Conservation (phyloP, 1,140 invertebrate species). For the Drosophila grimshawi region DNA sequence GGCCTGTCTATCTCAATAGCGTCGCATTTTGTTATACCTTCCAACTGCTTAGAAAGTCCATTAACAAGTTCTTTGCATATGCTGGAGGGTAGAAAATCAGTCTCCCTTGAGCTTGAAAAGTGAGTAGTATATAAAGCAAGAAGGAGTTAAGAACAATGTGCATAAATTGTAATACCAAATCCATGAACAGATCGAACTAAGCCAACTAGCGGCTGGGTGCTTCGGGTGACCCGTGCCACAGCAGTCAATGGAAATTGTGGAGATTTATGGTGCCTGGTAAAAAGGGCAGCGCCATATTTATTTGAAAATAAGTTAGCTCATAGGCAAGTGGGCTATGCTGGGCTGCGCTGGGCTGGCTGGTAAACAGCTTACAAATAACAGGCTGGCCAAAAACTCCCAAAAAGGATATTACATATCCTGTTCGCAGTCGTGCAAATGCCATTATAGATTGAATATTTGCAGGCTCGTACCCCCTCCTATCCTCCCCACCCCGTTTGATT, state of each 20-base stretch:
- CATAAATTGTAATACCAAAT: constrained; percentile 72
- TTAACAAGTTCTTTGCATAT: constrained; percentile 50
- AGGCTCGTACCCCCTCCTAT: neutral
- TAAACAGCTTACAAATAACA: constrained; percentile 41
- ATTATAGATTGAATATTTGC: constrained; percentile 80
- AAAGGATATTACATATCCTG: constrained; percentile 81
- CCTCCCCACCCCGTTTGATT: constrained; percentile 51
- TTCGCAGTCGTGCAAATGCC: constrained; percentile 76
- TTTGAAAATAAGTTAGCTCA: constrained; percentile 69
- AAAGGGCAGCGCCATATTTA: constrained; percentile 67
- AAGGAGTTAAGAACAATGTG: constrained; percentile 55
- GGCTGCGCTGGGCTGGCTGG: neutral
- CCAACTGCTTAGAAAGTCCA: constrained; percentile 32
- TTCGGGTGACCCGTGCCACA: constrained; percentile 7
- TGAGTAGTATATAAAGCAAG: constrained; percentile 62
- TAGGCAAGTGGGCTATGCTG: constrained; percentile 45
- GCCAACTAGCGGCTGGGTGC: constrained; percentile 15
- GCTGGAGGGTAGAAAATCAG: constrained; percentile 10
- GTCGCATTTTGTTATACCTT: constrained; percentile 8
- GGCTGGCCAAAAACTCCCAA: constrained; percentile 49
- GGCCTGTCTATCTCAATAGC: constrained; percentile 2
- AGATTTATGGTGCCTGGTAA: constrained; percentile 72
- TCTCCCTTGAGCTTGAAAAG: constrained; percentile 33
- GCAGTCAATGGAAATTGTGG: constrained; percentile 73
- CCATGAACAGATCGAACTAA: constrained; percentile 44